Percentiles rank a stretch among this genome's conserved stretches.
Conservation (phyloP, 2,113 vertebrate species). For the Psephotus haematonotus region DNA sequence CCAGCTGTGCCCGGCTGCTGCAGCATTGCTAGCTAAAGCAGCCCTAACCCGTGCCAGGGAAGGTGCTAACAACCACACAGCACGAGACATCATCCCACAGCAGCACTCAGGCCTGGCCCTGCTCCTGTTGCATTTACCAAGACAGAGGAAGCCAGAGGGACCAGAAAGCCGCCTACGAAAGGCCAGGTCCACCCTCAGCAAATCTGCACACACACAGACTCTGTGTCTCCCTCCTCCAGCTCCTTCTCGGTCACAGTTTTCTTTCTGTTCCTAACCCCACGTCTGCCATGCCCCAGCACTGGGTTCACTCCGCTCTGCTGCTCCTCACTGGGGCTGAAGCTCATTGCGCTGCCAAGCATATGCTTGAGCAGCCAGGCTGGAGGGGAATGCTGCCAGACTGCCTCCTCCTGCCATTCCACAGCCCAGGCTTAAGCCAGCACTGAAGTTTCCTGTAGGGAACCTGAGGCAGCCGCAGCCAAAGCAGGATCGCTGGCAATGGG, state of each 20-base stretch:
- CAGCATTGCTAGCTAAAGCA: not conserved
- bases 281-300: not conserved
- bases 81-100: not conserved
- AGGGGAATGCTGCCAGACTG: fast-evolving
- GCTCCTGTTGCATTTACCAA: not conserved
- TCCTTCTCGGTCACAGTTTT: not conserved
- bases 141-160: not conserved
- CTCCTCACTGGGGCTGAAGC: not conserved
- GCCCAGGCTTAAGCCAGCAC: not conserved
- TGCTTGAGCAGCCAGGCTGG: not conserved
- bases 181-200: not conserved
- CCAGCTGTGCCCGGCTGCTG: fast-evolving
- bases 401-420: not conserved
- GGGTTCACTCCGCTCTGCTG: not conserved
- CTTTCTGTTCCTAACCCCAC: not conserved
- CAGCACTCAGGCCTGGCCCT: not conserved
- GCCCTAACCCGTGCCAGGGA: not conserved
- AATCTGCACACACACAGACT: not conserved
- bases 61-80: fast-evolving
- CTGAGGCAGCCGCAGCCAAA: slow-evolving; percentile 6
- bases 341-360: not conserved
- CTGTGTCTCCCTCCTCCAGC: not conserved
- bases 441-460: slow-evolving; percentile 31
- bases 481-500: not conserved
- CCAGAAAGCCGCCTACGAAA: not conserved